Base-by-base conservation (phyloP, 1,140 invertebrate genomes). In the Laodelphax striatellus region DNA sequence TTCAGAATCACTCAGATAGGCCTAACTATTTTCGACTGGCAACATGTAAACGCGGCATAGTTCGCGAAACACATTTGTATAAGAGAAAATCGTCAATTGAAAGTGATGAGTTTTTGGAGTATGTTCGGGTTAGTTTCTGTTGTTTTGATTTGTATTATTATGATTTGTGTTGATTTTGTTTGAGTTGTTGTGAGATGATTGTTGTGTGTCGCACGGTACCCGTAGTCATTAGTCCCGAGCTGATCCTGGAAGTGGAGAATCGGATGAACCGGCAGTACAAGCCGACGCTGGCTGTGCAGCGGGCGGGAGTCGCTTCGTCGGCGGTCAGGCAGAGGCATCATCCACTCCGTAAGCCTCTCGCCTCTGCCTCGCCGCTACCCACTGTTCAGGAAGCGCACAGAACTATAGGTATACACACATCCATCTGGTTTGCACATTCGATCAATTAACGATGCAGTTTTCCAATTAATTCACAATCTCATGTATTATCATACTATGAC, bases 191-290 rank as follows among this genome's bases (percentile, higher is more conserved):
- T 42, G 55, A 57, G 24, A 21, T 41, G 41, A n/a, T 52, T 24
- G 38, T 43, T 55, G 14, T 60, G 62, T 57, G 56, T 58, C 41
- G 52, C 57, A 61, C 68, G 62, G 65, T 76, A 90, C 61, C 68
- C 60, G 65, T 76, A 90, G 89, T 89, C 69, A 89, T 91, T 76
- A 89, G 86, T 72, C 87, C 87, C 63, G 88, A 92, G 73, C 76
- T 92, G 71, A 83, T 90, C 65, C 83, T 86, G 79, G 89, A 92
- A 72, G 89, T 92, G 61, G 89, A 92, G 79, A 86, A 85, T 70
- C 81, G 90, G 70, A 92, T 93, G 88, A 88, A 90, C 70, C 80
- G 88, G 66, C 82, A 85, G 71, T 86, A 88, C 70, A 73, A 85
- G 55, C 85, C 86, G 52, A 82, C 85, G 57, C 82, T 82, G 57